These are phyloP conservation scores for Scaptomyza montana DNA, from an alignment of 1,140 invertebrate genomes.

Conservation along the genomic window DNA sequence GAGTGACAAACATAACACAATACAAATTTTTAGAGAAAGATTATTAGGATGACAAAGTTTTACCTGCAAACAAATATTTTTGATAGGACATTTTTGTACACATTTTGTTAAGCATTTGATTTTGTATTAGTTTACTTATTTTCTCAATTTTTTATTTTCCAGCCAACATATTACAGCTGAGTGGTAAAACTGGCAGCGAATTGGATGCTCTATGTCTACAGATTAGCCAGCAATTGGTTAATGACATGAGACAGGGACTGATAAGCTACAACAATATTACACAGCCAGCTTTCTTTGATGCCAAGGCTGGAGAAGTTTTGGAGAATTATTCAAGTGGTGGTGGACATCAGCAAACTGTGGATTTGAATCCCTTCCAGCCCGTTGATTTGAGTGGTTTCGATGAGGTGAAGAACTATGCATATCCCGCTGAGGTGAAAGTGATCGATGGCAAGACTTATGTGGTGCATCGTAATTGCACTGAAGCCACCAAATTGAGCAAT, in stretches of 20 bases:
- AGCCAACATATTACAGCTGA: slow-evolving; percentile 65
- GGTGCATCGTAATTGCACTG: slow-evolving; percentile 77
- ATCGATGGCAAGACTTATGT: slow-evolving; percentile 76
- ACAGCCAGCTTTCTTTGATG: slow-evolving; percentile 74
- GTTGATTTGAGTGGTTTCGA: slow-evolving; percentile 72
- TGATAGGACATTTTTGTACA: too few species aligned
- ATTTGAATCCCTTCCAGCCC: slow-evolving; percentile 51
- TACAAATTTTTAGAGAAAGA: too few species aligned
- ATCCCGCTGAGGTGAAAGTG: slow-evolving; percentile 76
- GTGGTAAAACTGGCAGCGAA: slow-evolving; percentile 58
- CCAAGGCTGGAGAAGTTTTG: slow-evolving; percentile 59
- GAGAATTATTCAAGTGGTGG: slow-evolving; percentile 27
- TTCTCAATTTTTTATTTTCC: background rate
- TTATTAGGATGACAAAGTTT: too few species aligned
- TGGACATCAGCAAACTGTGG: slow-evolving; percentile 53
- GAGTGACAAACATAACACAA: background rate
- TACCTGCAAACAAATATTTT: too few species aligned
- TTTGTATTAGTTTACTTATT: background rate
- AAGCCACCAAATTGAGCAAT: slow-evolving; percentile 61
- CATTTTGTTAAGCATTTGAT: too few species aligned
- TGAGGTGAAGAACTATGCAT: slow-evolving; percentile 75
- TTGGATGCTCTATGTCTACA: slow-evolving; percentile 57
- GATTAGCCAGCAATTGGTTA: slow-evolving; percentile 62
- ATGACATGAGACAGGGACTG: slow-evolving; percentile 64
- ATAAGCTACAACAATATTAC: slow-evolving; percentile 61